phyloP scores from a whole-genome alignment of 2,888 invertebrate genomes.

The Drosophila anomalata region DNA sequence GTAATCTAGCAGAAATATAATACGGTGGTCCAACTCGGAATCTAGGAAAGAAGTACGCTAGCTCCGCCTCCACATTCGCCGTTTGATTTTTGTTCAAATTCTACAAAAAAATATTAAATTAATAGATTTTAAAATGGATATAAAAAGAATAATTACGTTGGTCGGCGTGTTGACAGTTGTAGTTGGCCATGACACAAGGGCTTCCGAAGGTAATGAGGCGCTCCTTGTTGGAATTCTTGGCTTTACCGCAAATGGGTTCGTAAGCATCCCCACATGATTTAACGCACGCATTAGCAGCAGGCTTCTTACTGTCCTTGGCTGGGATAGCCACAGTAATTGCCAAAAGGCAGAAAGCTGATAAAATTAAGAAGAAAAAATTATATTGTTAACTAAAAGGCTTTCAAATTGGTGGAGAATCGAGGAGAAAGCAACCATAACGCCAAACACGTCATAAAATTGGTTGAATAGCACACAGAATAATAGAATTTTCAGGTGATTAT shows the following conservation, averaged over 20 bases:
- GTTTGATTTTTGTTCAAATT: slow-evolving; percentile 72
- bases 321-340: slow-evolving; percentile 72
- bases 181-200: slow-evolving; percentile 81
- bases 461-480: background rate
- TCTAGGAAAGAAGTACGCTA: slow-evolving; percentile 82
- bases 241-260: slow-evolving; percentile 80
- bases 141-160: slow-evolving; percentile 72
- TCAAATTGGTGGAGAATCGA: too few species aligned
- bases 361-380: background rate
- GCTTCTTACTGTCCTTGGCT: slow-evolving; percentile 74
- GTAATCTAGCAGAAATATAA: background rate
- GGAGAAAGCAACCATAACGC: background rate
- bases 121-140: background rate
- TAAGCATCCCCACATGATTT: slow-evolving; percentile 72
- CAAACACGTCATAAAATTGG: background rate
- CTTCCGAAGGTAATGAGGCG: slow-evolving; percentile 82
- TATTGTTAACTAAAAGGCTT: background rate
- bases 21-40: background rate
- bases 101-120: slow-evolving; percentile 49
- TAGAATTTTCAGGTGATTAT: background rate
- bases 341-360: slow-evolving; percentile 70
- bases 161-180: slow-evolving; percentile 82
- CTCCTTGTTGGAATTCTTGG: slow-evolving; percentile 78
- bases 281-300: slow-evolving; percentile 60
- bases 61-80: slow-evolving; percentile 82